Evolutionary conservation across 2,888 invertebrate genomes (phyloP).

Genomic region (Conomelus anceps): DNA sequence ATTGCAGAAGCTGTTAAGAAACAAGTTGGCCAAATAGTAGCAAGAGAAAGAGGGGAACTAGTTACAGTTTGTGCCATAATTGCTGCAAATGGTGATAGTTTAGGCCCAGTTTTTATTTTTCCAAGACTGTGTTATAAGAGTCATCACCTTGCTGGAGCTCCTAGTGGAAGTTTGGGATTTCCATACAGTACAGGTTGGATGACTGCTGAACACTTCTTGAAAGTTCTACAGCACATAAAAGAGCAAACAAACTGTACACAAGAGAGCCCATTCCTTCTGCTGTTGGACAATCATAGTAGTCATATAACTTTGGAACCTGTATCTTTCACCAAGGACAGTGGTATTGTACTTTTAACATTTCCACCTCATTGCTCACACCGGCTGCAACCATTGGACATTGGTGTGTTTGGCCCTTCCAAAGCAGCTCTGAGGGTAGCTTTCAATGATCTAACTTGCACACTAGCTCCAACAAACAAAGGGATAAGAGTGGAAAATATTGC

Average conservation of each 20-base stretch:
- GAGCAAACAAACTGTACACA: not conserved
- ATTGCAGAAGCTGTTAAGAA: not conserved
- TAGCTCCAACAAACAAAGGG: too few relatives aligned
- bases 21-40: not conserved
- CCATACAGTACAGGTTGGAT: not conserved
- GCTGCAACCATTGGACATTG: too few relatives aligned
- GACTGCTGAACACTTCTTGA: not conserved
- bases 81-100: not conserved
- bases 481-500: too few relatives aligned
- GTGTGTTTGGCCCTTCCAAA: too few relatives aligned
- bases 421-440: too few relatives aligned
- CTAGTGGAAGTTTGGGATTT: not conserved
- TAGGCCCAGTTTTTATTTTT: conserved; percentile 5
- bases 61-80: not conserved
- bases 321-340: not conserved
- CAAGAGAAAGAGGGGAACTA: not conserved
- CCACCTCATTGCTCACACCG: too few relatives aligned
- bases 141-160: not conserved
- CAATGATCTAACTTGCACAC: too few relatives aligned
- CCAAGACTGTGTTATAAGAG: not conserved
- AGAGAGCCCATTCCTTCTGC: not conserved
- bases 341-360: not conserved
- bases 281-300: not conserved
- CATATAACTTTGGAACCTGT: not conserved
- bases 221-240: not conserved